Percentiles rank a stretch among this genome's conserved stretches.
Conservation (phyloP, 2,797 vertebrate genomes). For the Darevskia mixta region DNA sequence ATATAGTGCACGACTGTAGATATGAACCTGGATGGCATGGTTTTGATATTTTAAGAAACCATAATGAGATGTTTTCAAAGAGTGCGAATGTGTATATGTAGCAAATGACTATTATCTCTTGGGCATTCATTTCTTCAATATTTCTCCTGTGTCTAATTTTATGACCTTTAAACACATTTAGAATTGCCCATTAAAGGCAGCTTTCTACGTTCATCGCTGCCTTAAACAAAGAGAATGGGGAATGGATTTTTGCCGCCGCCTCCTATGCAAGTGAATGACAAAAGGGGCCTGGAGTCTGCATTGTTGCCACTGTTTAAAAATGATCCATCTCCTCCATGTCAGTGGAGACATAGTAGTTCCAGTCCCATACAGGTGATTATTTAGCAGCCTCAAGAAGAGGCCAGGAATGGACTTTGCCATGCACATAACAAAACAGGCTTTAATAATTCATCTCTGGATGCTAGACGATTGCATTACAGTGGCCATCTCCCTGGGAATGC, state of each 20-base stretch:
- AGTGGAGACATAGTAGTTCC: slow-evolving; percentile 7
- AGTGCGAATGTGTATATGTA: not conserved
- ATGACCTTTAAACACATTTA: slow-evolving; percentile 34
- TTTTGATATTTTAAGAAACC: not conserved
- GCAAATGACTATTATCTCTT: not conserved
- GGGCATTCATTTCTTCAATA: not conserved
- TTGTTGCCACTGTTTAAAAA: slow-evolving; percentile 36
- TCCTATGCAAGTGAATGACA: slow-evolving; percentile 27
- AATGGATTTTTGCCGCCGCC: slow-evolving; percentile 40
- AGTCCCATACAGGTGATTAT: slow-evolving; percentile 11
- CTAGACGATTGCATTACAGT: slow-evolving; percentile 5
- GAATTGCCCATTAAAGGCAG: slow-evolving; percentile 11
- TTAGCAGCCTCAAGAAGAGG: slow-evolving; percentile 35
- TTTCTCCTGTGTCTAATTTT: not conserved
- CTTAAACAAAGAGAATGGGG: slow-evolving; percentile 27
- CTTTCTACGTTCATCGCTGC: not conserved
- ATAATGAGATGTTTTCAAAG: not conserved
- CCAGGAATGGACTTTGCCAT: slow-evolving; percentile 13
- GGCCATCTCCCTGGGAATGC: not conserved
- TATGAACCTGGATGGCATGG: not conserved
- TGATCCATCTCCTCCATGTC: slow-evolving; percentile 33
- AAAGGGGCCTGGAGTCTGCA: slow-evolving; percentile 16
- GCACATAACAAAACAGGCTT: slow-evolving; percentile 2
- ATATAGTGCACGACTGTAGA: not conserved
- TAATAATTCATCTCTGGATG: not conserved